Conservation (phyloP, 2,797 vertebrate genomes). For the Tadarida brasiliensis region DNA sequence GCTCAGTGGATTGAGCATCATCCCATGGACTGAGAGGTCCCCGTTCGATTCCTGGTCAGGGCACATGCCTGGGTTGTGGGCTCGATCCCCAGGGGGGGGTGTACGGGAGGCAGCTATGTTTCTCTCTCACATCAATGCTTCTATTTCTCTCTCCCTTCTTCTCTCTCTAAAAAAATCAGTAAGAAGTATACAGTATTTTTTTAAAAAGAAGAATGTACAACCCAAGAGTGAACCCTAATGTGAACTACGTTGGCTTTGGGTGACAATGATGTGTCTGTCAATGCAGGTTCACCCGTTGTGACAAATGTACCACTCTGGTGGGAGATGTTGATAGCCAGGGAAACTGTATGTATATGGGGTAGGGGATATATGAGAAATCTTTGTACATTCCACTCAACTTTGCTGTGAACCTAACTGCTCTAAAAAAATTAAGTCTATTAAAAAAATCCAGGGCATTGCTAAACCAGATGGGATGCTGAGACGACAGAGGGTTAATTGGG, state of each 20-base stretch:
- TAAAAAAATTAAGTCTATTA: not conserved
- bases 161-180: too few species aligned
- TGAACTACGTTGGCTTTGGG: not conserved
- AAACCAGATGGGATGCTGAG: not conserved
- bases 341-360: not conserved
- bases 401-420: not conserved
- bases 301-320: not conserved
- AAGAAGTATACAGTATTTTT: too few species aligned
- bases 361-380: not conserved
- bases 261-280: accelerated
- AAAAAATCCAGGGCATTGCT: not conserved
- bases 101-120: too few species aligned
- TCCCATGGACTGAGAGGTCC: too few species aligned
- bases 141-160: too few species aligned
- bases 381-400: not conserved
- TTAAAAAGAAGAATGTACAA: too few species aligned
- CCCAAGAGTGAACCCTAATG: not conserved
- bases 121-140: too few species aligned
- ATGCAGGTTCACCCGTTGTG: accelerated
- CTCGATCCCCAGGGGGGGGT: too few species aligned
- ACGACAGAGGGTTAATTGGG: not conserved
- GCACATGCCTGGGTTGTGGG: too few species aligned
- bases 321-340: not conserved
- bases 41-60: too few species aligned
- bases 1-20: too few species aligned